Evolutionary conservation across 1,140 invertebrate genomes (phyloP).

Genomic region (Trypoxylus dichotomus): DNA sequence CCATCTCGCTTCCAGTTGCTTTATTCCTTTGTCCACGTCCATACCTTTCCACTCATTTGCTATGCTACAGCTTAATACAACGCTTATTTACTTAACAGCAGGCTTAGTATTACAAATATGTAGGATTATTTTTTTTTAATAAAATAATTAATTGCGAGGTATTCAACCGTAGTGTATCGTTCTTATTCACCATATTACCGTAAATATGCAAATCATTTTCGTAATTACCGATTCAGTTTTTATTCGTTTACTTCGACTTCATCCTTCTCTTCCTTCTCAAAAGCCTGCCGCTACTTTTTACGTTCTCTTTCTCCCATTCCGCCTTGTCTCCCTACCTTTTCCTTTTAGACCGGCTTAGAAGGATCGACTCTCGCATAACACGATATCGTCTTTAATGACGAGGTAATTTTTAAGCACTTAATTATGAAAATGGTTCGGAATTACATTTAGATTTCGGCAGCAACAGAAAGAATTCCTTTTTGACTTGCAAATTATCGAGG

Average conservation of each 20-base stretch:
- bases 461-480: neutral
- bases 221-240: neutral
- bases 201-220: neutral
- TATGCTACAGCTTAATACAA: no score
- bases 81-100: no score
- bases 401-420: conserved; percentile 7
- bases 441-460: neutral
- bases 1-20: no score
- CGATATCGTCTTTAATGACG: neutral
- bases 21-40: no score
- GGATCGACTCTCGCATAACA: neutral
- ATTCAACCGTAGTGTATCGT: no score
- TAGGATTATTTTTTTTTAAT: no score
- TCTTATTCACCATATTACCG: neutral
- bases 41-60: no score
- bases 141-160: no score
- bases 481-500: neutral
- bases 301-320: no score
- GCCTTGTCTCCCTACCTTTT: neutral
- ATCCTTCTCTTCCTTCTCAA: no score
- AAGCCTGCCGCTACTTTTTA: no score
- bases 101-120: no score
- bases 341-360: neutral
- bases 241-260: neutral
- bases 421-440: neutral